phyloP scores from a whole-genome alignment of 2,797 vertebrate species.

The Urophycis tenuis region DNA sequence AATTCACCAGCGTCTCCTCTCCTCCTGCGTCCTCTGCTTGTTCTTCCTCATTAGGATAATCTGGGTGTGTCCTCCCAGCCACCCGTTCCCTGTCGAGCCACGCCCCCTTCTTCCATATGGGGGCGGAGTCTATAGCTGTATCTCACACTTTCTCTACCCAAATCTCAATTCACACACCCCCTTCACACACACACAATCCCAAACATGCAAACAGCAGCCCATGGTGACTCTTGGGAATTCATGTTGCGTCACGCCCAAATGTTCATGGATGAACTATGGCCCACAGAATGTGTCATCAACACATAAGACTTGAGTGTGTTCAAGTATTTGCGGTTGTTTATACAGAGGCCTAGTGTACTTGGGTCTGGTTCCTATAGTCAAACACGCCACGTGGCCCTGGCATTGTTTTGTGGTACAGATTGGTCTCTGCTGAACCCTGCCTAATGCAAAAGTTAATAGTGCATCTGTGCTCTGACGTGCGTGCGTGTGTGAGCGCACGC shows the following conservation, averaged over 20 bases:
- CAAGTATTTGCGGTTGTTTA: background rate
- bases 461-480: background rate
- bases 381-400: background rate
- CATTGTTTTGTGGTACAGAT: background rate
- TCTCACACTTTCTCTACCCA: background rate
- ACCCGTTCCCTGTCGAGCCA: slow-evolving; percentile 33
- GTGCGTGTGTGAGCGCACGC: background rate
- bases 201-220: background rate
- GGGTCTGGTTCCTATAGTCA: background rate
- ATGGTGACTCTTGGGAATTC: background rate
- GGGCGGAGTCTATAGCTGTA: slow-evolving; percentile 26
- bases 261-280: background rate
- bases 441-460: background rate
- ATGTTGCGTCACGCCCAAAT: slow-evolving; percentile 10
- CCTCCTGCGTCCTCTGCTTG: slow-evolving; percentile 65
- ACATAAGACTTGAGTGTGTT: background rate
- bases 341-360: background rate
- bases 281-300: background rate
- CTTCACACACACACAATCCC: background rate
- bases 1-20: slow-evolving; percentile 39
- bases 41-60: slow-evolving; percentile 73
- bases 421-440: background rate
- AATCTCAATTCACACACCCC: background rate
- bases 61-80: slow-evolving; percentile 62
- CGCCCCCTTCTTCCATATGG: slow-evolving; percentile 21